Base-by-base conservation (phyloP, 2,797 vertebrate genomes). In the Dallia pectoralis region DNA sequence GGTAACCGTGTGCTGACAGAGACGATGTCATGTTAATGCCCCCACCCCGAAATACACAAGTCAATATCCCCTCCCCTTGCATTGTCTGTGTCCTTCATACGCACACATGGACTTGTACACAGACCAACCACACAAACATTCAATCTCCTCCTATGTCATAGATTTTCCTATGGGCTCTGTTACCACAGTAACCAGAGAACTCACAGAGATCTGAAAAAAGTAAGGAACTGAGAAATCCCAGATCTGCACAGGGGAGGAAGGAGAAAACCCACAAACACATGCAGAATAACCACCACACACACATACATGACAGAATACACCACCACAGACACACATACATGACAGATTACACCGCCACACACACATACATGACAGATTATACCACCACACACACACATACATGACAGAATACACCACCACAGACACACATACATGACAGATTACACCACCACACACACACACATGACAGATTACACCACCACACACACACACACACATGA, bases 111-210 rank as follows among this genome's bases (percentile, higher is more conserved):
- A 30, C 62, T 7, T 47, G 8, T 0, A 2, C 22, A 27, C 64
- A 27, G 22, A 15, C 65, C 9, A n/a, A 25, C 25, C 62, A 30
- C 62, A 33, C 67, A 29, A 5, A 9, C 25, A 27, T 44, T 22
- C 44, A 18, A 30, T 29, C 40, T 27, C 67, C 49, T 40, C n/a
- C 47, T 77, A 66, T 73, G 70, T 72, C 74, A 71, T 29, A 44
- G 22, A 47, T 25, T 70, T 56, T 71, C 70, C 74, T 75, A 59
- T 40, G 30, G 75, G 70, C 27, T 4, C 64, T 5, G 2, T 78
- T 48, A 5, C 76, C 76, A 77, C 3, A 3, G 72, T 67, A 75
- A 85, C 73, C 70, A 66, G 62, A 74, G 71, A 67, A 67, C 74
- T 32, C 49, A 44, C 67, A 48, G 36, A 48, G 67, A 49, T 49